Evolutionary conservation across 1,140 invertebrate genomes (phyloP), one percentile per base, ranked within the genome.

Genomic region (Schlechtendalia chinensis): DNA sequence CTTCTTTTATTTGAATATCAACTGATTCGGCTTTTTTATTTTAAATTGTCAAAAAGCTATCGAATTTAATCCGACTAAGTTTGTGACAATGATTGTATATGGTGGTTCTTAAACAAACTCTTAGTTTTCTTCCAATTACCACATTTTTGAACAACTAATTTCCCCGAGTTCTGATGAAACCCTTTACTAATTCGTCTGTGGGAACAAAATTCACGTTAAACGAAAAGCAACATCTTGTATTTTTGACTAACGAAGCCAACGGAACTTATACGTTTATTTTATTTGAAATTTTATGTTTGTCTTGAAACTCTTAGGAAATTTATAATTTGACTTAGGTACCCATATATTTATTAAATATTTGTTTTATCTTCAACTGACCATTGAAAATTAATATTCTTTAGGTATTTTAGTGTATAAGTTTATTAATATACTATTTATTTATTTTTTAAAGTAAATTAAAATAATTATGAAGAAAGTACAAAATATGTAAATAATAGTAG

Each of bases 291-390:
- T n/a, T n/a, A n/a, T n/a, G n/a, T n/a, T n/a, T n/a, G n/a, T n/a
- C n/a, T n/a, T n/a, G n/a, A n/a, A n/a, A 63, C 14, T 63, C 5
- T 27, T 10, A 16, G 17, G 24, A 63, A 63, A 29, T 63, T 63
- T 63, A 63, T 63, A 63, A 63, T 63, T 65, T 65, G 29, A 27
- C 29, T 65, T 27, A 39, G 61, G 61, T 39, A 39, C 61, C 29
- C 61, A 65, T 19, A 65, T 39, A 65, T 65, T 65, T 65, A 32
- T 65, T 32, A 65, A 65, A 65, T 65, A 65, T 65, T 16, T 65
- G 32, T 65, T 65, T 65, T 65, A 32, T 65, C 61, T 65, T 39
- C 29, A 65, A 3, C 61, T 65, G 61, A 32, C 61, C 24, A 39
- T 27, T 65, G 61, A 65, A 39, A 29, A 17, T 65, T 29, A n/a